Base-by-base conservation (phyloP, 1,140 invertebrate genomes). In the Nymphalis io region DNA sequence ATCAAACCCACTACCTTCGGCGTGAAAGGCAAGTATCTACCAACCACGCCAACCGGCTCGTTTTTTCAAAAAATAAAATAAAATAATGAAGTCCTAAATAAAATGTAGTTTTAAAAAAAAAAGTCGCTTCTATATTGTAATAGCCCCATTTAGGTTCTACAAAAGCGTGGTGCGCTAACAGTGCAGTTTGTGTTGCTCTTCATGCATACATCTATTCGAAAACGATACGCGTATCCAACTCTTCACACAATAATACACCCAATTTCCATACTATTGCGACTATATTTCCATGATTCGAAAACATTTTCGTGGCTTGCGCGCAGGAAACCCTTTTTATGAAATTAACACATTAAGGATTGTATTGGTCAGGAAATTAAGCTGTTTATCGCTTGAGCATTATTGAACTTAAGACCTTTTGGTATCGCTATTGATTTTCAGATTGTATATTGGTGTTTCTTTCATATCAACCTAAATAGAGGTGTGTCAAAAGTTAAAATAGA, bases 131-230 rank as follows among this genome's bases (percentile, higher is more conserved):
- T 82, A 81, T 74, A 75, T 3, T 55, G 68, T 60, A 44, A 60
- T 58, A 76, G 68, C 70, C 74, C 80, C 78, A 81, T 84, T 90
- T 84, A 81, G 78, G 69, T 81, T 72, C 51, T 81, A 83, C 81
- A 84, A 88, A 86, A 87, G 83, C 87, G 79, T 85, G 80, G 82
- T 85, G 84, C 87, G 87, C 82, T 84, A 87, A 85, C 81, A 83
- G 82, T 81, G 81, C 79, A 83, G 78, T 87, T 84, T 83, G 81
- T 84, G 76, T 80, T 79, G 75, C 80, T 85, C 83, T 85, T 87
- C 86, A 85, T 90, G 85, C 87, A 90, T 87, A 85, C 79, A 81
- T 75, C 75, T 80, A 79, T 81, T 81, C 72, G 72, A 68, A 82
- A 82, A 79, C 74, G 83, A 79, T 79, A 70, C 80, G 79, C 73